phyloP scores from a whole-genome alignment of 2,888 invertebrate genomes.

The Drosophila neonasuta region DNA sequence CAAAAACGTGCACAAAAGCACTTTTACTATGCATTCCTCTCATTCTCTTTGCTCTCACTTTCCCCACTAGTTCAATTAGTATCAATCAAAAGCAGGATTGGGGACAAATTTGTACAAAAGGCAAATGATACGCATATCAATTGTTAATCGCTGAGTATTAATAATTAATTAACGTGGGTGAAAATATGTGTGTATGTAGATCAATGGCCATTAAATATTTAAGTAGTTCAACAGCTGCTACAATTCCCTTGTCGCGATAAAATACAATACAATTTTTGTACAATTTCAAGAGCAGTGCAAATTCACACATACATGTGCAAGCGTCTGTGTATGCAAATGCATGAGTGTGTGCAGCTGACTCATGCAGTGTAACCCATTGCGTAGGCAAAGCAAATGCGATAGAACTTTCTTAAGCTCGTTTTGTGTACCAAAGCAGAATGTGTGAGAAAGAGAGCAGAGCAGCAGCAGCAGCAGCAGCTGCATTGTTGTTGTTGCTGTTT shows the following conservation, averaged over 20 bases:
- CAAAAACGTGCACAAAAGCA: slow-evolving; percentile 57
- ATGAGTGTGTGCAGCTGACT: slow-evolving; percentile 28
- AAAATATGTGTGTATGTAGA: slow-evolving; percentile 11
- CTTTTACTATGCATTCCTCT: background rate
- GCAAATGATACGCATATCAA: slow-evolving; percentile 14
- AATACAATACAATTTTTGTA: slow-evolving; percentile 7
- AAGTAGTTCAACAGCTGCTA: slow-evolving; percentile 47
- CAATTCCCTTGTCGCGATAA: slow-evolving; percentile 21
- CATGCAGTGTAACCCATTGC: slow-evolving; percentile 24
- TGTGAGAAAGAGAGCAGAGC: slow-evolving; percentile 22
- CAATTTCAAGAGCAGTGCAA: background rate
- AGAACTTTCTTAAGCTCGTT: slow-evolving; percentile 7
- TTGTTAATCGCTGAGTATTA: slow-evolving; percentile 13
- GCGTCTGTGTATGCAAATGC: background rate
- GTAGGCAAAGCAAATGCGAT: slow-evolving; percentile 7
- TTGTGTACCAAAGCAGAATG: slow-evolving; percentile 14
- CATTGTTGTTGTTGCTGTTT: slow-evolving; percentile 1
- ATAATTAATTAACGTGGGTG: slow-evolving; percentile 12
- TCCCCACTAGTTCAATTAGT: slow-evolving; percentile 44
- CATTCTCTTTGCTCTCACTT: slow-evolving; percentile 3
- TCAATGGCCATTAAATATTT: slow-evolving; percentile 46
- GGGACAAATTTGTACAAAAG: slow-evolving; percentile 13
- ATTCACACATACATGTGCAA: background rate
- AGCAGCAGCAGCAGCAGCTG: background rate
- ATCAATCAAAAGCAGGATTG: slow-evolving; percentile 33